Evolutionary conservation across 2,888 invertebrate genomes (phyloP), one percentile per base, ranked within the genome.

Genomic region (Microdon myrmicae): DNA sequence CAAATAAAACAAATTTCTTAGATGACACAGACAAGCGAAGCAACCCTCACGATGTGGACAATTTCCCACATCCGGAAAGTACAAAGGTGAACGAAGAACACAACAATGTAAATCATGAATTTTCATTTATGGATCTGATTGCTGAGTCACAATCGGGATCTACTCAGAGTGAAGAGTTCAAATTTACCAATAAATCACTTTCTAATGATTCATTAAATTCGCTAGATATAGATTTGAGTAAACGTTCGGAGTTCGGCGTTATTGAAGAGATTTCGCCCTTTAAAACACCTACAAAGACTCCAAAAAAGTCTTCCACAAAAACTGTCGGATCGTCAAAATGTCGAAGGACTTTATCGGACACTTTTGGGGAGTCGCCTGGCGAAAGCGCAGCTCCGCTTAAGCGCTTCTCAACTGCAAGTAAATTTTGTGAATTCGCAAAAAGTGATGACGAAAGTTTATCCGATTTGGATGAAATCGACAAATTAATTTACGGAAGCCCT

Each of bases 401-500:
- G 48, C 70, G 70, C 5, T 72, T 64, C 29, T 67, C 67, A 7
- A 70, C 58, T 19, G 35, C 37, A 13, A 54, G 31, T 7, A 69
- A 72, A 68, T 56, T 70, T 48, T 25, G 60, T 39, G 43, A 67
- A 38, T 47, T 70, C 31, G 32, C 70, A 70, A 26, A 74, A 71
- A 49, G 71, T 7, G 66, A 60, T 2, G 69, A 71, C 23, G 45
- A 32, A 4, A 48, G 55, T 35, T 54, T 60, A 22, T 53, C 68
- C 1, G 72, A 72, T 4, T 54, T 72, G 2, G 76, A 76, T 68
- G 77, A 77, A 32, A 75, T 79, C 19, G 79, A 78, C 70, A 71
- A 70, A 37, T 54, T 78, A 19, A 73, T 75, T 2, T 69, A 70
- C 37, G 60, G 61, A 23, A 68, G 67, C 34, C 58, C 68, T 7